These are phyloP conservation scores for Entomobrya proxima DNA, from an alignment of 2,888 invertebrate species.

Conservation along the genomic window DNA sequence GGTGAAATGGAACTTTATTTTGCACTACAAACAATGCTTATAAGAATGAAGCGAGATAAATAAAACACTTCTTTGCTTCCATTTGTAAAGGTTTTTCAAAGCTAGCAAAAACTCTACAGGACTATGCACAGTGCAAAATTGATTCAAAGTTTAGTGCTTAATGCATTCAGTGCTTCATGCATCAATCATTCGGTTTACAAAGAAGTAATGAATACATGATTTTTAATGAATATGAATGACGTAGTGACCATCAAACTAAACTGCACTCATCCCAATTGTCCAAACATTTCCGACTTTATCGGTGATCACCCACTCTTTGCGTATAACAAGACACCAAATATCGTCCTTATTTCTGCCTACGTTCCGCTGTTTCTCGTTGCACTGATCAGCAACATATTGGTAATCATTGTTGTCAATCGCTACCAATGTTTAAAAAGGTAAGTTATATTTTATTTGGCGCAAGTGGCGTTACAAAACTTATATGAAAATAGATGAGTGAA, in stretches of 20 bases:
- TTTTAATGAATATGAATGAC: conserved; percentile 63
- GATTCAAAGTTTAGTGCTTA: too few species aligned
- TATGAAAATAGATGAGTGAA: too few species aligned
- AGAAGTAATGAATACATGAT: too few species aligned
- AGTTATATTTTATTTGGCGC: conserved; percentile 75
- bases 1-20: too few species aligned
- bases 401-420: conserved; percentile 83
- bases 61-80: too few species aligned
- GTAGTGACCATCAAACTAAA: conserved; percentile 57
- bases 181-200: too few species aligned
- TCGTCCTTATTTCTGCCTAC: conserved; percentile 82
- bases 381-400: conserved; percentile 82
- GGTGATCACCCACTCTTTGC: conserved; percentile 63
- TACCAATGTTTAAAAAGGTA: conserved; percentile 85
- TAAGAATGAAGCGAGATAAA: too few species aligned
- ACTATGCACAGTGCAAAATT: too few species aligned
- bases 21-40: too few species aligned
- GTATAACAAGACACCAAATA: conserved; percentile 72
- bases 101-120: too few species aligned
- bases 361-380: conserved; percentile 83
- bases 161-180: too few species aligned
- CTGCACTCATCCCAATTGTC: conserved; percentile 56
- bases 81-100: too few species aligned
- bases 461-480: background rate
- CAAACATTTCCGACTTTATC: conserved; percentile 54